A percentile compares a stretch with the other conserved stretches of the same genome.
Evolutionary conservation across 1,140 invertebrate genomes (phyloP).

Genomic region (Brachionus asplanchnoidis): DNA sequence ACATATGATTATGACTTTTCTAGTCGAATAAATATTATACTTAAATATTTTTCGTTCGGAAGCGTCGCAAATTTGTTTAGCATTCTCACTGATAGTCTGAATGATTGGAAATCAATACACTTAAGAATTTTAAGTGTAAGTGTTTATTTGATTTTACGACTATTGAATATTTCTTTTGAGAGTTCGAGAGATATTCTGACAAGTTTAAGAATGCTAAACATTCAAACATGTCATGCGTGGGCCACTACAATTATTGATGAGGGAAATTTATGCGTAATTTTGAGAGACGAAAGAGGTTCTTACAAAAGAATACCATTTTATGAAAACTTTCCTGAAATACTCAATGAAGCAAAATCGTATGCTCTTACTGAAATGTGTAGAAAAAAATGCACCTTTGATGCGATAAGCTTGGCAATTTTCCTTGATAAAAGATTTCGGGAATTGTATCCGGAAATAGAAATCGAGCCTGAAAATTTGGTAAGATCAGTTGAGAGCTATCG

Average conservation of each 20-base stretch:
- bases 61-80: neutral
- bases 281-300: no score
- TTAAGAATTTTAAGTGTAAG: neutral
- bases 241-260: constrained; percentile 15
- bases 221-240: neutral
- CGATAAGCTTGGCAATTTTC: no score
- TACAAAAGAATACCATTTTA: constrained; percentile 2
- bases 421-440: neutral
- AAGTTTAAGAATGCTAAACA: neutral
- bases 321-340: no score
- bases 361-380: no score
- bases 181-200: constrained; percentile 36
- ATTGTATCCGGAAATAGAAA: neutral
- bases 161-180: neutral
- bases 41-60: no score
- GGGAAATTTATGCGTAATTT: neutral
- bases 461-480: neutral
- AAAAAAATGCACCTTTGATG: no score
- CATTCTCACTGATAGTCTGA: neutral
- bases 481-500: neutral
- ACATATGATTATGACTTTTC: no score
- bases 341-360: no score
- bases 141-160: neutral
- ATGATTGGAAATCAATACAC: neutral
- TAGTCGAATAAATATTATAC: no score